These are phyloP conservation scores for Pinna nobilis DNA, from an alignment of 1,140 invertebrate species.

Conservation along the genomic window DNA sequence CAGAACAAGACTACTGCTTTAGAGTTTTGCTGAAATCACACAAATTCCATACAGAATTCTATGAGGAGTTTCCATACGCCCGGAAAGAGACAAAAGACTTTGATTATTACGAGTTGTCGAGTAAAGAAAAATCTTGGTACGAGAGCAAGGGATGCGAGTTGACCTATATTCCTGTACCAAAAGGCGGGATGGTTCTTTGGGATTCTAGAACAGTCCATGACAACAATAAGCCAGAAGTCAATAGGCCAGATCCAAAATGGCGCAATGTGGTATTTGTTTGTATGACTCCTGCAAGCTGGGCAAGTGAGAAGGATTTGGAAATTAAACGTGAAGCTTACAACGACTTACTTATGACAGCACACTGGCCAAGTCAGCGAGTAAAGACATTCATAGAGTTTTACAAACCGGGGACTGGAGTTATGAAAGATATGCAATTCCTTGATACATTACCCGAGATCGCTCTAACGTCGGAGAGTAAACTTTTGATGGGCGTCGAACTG, in stretches of 20 bases:
- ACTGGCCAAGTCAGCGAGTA: constrained; percentile 42
- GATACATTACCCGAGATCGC: constrained; percentile 44
- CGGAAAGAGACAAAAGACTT: not conserved
- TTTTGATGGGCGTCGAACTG: constrained; percentile 43
- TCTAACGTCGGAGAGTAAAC: constrained; percentile 35
- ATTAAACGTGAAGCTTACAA: constrained; percentile 33
- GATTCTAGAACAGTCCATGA: constrained; percentile 50
- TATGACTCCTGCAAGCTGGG: constrained; percentile 52
- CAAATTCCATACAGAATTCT: constrained; percentile 43
- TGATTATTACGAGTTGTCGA: constrained; percentile 37
- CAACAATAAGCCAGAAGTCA: constrained; percentile 31
- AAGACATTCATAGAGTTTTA: constrained; percentile 18
- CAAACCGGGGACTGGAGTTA: not conserved
- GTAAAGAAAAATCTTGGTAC: constrained; percentile 40
- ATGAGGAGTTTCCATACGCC: constrained; percentile 26
- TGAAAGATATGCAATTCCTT: constrained; percentile 9
- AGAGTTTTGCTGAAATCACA: constrained; percentile 47
- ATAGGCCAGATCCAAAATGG: constrained; percentile 40
- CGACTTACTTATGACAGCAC: constrained; percentile 38
- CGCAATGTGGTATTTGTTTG: constrained; percentile 45
- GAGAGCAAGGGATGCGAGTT: constrained; percentile 15
- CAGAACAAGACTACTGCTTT: constrained; percentile 39
- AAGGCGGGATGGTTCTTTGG: constrained; percentile 49
- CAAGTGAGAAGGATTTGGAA: constrained; percentile 25
- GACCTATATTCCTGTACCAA: constrained; percentile 43